Conservation (phyloP, 2,888 invertebrate genomes). For the Dasypolia templi region DNA sequence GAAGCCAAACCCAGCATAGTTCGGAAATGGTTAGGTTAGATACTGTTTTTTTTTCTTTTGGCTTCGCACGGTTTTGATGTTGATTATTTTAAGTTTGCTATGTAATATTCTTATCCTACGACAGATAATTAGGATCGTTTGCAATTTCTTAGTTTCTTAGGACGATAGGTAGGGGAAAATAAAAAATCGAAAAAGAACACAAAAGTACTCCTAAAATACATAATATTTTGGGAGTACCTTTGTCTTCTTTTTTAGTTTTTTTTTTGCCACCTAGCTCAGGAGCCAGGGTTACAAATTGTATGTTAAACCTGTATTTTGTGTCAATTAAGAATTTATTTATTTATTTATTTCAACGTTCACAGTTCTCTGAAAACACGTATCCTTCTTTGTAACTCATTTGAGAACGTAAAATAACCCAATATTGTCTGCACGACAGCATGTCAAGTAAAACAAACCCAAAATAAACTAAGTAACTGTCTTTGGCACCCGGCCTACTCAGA, state of each 20-base stretch:
- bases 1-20: not conserved
- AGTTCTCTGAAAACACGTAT: not conserved
- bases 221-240: not conserved
- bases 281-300: too few relatives aligned
- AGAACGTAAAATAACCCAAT: not conserved
- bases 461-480: conserved; percentile 7
- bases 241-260: too few relatives aligned
- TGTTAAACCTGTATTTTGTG: too few relatives aligned
- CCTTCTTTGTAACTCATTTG: not conserved
- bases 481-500: not conserved
- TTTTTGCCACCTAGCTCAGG: too few relatives aligned
- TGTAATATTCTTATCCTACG: not conserved
- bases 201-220: too few relatives aligned
- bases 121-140: too few relatives aligned
- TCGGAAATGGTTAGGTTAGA: not conserved
- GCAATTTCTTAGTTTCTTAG: too few relatives aligned
- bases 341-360: not conserved
- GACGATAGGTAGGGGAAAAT: too few relatives aligned
- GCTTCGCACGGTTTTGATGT: too few relatives aligned
- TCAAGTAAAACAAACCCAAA: not conserved
- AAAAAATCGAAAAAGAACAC: too few relatives aligned
- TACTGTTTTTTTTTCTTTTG: too few relatives aligned
- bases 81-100: not conserved
- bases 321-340: too few relatives aligned
- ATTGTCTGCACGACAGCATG: not conserved